Conservation (phyloP, 2,113 vertebrate species). For the Beaufortia kweichowensis region DNA sequence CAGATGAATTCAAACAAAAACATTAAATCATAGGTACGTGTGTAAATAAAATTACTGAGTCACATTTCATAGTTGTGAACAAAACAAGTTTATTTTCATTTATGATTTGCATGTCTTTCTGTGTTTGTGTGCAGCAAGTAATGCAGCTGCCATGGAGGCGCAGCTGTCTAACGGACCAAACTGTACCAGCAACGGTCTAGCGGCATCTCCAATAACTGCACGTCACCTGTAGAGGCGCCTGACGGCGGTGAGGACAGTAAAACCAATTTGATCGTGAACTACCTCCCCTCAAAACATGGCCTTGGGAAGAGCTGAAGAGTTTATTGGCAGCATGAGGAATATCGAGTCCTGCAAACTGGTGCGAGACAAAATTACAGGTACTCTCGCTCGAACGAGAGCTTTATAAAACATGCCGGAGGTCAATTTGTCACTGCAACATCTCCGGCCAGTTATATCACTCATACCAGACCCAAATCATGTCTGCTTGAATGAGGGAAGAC, state of each 20-base stretch:
- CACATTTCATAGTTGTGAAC: too few relatives aligned
- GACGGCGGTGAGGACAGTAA: slow-evolving; percentile 93
- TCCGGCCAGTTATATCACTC: too few relatives aligned
- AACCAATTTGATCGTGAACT: slow-evolving; percentile 99
- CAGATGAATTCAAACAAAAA: too few relatives aligned
- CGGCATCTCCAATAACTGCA: slow-evolving; percentile 90
- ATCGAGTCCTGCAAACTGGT: slow-evolving; percentile 98
- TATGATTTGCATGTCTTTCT: too few relatives aligned
- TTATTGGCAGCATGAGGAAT: slow-evolving; percentile 96
- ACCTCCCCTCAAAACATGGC: slow-evolving; percentile 99
- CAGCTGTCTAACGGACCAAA: slow-evolving; percentile 96
- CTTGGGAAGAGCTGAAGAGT: slow-evolving; percentile 95
- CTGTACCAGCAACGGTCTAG: slow-evolving; percentile 91
- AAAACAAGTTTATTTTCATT: too few relatives aligned
- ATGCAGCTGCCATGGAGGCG: slow-evolving; percentile 99
- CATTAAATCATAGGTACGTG: too few relatives aligned
- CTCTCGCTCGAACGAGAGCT: slow-evolving; percentile 6
- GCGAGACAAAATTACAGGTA: slow-evolving; percentile 98
- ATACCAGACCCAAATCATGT: too few relatives aligned
- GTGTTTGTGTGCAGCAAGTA: slow-evolving; percentile 87
- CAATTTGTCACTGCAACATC: too few relatives aligned
- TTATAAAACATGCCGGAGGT: background rate
- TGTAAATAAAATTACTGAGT: too few relatives aligned
- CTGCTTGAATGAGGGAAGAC: too few relatives aligned
- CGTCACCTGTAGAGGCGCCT: slow-evolving; percentile 90